Percentiles rank a stretch among this genome's conserved stretches.
Evolutionary conservation across 1,140 invertebrate species (phyloP).

Genomic region (Pararge aegeria): DNA sequence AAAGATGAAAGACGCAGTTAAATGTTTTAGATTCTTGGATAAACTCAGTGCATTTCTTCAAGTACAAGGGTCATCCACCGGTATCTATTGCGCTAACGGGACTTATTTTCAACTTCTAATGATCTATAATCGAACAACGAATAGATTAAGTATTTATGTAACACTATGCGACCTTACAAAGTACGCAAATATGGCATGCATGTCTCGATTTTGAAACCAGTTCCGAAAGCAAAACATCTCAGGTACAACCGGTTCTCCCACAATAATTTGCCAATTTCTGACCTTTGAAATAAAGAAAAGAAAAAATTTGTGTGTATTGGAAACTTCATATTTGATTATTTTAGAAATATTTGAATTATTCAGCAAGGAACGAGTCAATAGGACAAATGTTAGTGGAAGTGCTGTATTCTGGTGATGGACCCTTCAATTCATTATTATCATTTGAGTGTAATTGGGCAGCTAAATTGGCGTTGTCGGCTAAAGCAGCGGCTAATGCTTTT

Average conservation of each 20-base stretch:
- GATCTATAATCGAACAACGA: too few relatives aligned
- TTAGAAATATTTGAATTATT: too few relatives aligned
- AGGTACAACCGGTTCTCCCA: constrained; percentile 39
- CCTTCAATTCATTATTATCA: constrained; percentile 36
- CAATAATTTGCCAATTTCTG: constrained; percentile 30
- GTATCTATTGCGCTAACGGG: constrained; percentile 33
- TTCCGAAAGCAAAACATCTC: constrained; percentile 31
- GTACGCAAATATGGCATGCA: constrained; percentile 23
- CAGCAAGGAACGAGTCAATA: constrained; percentile 62
- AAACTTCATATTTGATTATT: too few relatives aligned
- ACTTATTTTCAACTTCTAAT: constrained; percentile 25
- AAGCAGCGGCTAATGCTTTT: constrained; percentile 45
- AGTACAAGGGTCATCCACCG: constrained; percentile 31
- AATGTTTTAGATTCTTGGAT: too few relatives aligned
- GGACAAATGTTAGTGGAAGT: constrained; percentile 44
- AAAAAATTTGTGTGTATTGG: neutral
- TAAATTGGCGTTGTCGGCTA: constrained; percentile 52
- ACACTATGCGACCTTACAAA: constrained; percentile 11
- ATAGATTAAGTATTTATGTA: neutral
- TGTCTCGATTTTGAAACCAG: constrained; percentile 48
- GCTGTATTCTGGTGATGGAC: constrained; percentile 18
- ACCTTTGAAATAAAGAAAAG: neutral
- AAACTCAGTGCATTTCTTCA: too few relatives aligned
- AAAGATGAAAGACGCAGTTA: too few relatives aligned
- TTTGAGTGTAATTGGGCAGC: constrained; percentile 41